phyloP scores from a whole-genome alignment of 2,797 vertebrate genomes.

The Pipistrellus pygmaeus region DNA sequence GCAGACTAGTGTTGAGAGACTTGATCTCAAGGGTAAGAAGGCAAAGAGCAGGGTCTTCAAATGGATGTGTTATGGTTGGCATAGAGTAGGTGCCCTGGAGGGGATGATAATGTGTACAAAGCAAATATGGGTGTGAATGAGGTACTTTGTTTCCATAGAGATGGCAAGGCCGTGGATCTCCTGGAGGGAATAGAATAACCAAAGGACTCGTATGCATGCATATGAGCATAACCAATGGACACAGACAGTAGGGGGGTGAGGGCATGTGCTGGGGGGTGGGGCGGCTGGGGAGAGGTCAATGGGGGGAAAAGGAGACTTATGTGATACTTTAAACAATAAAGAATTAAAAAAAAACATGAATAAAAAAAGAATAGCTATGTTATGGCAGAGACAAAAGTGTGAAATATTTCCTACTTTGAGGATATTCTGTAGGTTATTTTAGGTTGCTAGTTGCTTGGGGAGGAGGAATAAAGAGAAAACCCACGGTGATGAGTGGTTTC shows the following conservation, averaged over 20 bases:
- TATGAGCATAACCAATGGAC: too few species aligned
- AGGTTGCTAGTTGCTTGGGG: not conserved
- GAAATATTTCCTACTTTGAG: not conserved
- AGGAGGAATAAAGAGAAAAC: not conserved
- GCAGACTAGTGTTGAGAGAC: fast-evolving
- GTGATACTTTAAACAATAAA: too few species aligned
- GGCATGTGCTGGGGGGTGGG: too few species aligned
- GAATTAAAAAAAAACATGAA: too few species aligned
- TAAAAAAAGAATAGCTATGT: not conserved
- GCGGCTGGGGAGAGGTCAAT: too few species aligned
- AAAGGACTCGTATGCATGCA: too few species aligned
- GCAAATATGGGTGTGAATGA: not conserved
- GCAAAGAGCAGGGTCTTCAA: not conserved
- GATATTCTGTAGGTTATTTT: not conserved
- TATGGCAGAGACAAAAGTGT: fast-evolving
- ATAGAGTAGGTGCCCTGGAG: not conserved
- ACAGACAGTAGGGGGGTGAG: too few species aligned
- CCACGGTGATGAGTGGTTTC: fast-evolving
- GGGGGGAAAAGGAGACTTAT: too few species aligned
- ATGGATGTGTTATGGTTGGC: not conserved
- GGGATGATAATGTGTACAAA: too few species aligned
- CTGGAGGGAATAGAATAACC: fast-evolving
- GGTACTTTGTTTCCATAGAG: not conserved
- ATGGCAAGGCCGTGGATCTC: fast-evolving
- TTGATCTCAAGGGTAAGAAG: not conserved